phyloP scores from a whole-genome alignment of 2,888 invertebrate species.

The Nomada ruficornis region DNA sequence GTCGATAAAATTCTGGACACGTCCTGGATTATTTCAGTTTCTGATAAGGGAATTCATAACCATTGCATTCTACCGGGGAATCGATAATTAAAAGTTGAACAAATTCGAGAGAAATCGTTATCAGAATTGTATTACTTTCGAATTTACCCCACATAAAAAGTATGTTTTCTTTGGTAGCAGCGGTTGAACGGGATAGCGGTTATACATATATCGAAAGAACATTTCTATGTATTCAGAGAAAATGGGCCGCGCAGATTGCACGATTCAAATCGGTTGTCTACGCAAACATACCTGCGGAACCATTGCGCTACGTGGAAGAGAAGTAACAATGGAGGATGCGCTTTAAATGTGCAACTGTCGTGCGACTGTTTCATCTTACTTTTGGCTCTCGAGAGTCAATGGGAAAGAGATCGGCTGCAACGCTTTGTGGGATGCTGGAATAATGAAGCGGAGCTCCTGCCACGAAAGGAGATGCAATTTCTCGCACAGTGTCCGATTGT shows the following conservation, averaged over 20 bases:
- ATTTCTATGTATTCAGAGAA: background rate
- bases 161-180: too few species aligned
- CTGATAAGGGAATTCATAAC: background rate
- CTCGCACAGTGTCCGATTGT: background rate
- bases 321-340: conserved; percentile 22
- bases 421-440: conserved; percentile 16
- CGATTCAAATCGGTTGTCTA: conserved; percentile 33
- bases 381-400: conserved; percentile 16
- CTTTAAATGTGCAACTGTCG: conserved; percentile 40
- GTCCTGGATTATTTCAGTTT: background rate
- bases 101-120: background rate
- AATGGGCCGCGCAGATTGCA: conserved; percentile 31
- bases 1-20: background rate
- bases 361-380: conserved; percentile 29
- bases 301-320: background rate
- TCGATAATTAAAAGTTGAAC: background rate
- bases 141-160: too few species aligned
- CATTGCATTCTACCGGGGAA: too few species aligned
- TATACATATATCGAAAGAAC: conserved; percentile 1
- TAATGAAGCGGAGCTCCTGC: conserved; percentile 23
- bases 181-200: background rate
- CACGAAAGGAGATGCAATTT: background rate
- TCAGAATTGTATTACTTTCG: background rate
- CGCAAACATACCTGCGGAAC: conserved; percentile 22
- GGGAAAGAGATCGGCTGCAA: conserved; percentile 30